phyloP scores from a whole-genome alignment of 1,140 invertebrate species.

The Gryon sp. region DNA sequence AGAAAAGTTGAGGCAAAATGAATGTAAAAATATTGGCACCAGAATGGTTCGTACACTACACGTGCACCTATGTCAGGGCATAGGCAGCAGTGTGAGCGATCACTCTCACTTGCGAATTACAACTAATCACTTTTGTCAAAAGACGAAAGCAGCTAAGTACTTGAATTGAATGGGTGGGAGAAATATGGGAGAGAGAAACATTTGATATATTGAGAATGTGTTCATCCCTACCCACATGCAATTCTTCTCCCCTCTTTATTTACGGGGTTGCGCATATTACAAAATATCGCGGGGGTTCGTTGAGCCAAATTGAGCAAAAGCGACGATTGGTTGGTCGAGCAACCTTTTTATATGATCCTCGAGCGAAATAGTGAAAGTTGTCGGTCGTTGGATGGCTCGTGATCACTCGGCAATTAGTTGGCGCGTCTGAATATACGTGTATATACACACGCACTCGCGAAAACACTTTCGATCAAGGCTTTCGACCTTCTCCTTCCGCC shows the following conservation, averaged over 20 bases:
- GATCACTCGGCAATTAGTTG: conserved; percentile 32
- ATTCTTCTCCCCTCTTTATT: too few relatives aligned
- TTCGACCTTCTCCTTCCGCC: conserved; percentile 64
- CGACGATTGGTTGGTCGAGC: conserved; percentile 19
- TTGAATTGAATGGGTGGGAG: background rate
- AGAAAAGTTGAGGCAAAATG: too few relatives aligned
- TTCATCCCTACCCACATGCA: too few relatives aligned
- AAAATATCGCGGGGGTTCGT: background rate
- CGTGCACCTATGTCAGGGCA: conserved; percentile 36
- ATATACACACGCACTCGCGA: conserved; percentile 4
- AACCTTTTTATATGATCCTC: conserved; percentile 9
- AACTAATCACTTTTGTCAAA: conserved; percentile 46
- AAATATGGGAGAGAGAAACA: background rate
- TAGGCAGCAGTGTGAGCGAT: conserved; percentile 25
- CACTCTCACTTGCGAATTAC: conserved; percentile 53
- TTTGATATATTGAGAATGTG: conserved; percentile 5
- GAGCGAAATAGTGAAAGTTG: conserved; percentile 47
- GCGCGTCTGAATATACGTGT: conserved; percentile 18
- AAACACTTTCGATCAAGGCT: conserved; percentile 69
- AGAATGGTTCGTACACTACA: conserved; percentile 30
- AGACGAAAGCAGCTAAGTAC: background rate
- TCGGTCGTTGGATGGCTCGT: conserved; percentile 25
- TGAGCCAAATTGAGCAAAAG: background rate
- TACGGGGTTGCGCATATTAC: too few relatives aligned
- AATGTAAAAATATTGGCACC: conserved; percentile 47